Evolutionary conservation across 2,113 vertebrate species (phyloP), one percentile per base, ranked within the genome.

Genomic region (Oncorhynchus mykiss): DNA sequence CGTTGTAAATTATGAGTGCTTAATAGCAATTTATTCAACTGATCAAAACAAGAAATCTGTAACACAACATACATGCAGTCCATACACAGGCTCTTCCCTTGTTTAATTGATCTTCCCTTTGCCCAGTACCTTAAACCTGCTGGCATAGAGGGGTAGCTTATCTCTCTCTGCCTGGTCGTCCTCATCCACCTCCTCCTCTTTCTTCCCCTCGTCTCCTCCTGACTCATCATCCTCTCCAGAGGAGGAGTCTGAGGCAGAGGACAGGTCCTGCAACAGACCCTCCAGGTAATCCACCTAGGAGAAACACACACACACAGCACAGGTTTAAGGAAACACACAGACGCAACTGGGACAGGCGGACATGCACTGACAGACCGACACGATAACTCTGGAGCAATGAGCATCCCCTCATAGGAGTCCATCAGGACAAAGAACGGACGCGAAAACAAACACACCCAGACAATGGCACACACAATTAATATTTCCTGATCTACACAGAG

Each of bases 111-210:
- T 59, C 31, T 78, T 65, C 85, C 83, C 86, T 77, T 74, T 73
- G 82, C 88, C 75, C 65, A 77, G 27, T 82, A 98, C 97, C 93
- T 95, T 91, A 81, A 96, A 97, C 73, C 68, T 93, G 60, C 66
- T 87, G 68, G 89, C 85, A 82, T 98, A 98, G 0, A 86, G 78
- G 0, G 94, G 91, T 13, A 93, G 91, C 81, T 92, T 95, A 57
- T 90, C 90, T 59, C 80, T 88, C 79, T 99, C 96, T 0, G 87
- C 90, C 77, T 76, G 29, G 57, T 96, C 93, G 0, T 95, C 93
- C 67, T 92, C 92, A 79, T 92, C 90, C 0, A 88, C 70, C 12
- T 70, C 13, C 0, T 3, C 2, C 12, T 31, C 84, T 5, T 70
- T 83, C 60, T 83, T 80, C 5, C 80, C 31, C 74, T 86, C 85